Evolutionary conservation across 2,113 vertebrate genomes (phyloP).

Genomic region (Lophius piscatorius): DNA sequence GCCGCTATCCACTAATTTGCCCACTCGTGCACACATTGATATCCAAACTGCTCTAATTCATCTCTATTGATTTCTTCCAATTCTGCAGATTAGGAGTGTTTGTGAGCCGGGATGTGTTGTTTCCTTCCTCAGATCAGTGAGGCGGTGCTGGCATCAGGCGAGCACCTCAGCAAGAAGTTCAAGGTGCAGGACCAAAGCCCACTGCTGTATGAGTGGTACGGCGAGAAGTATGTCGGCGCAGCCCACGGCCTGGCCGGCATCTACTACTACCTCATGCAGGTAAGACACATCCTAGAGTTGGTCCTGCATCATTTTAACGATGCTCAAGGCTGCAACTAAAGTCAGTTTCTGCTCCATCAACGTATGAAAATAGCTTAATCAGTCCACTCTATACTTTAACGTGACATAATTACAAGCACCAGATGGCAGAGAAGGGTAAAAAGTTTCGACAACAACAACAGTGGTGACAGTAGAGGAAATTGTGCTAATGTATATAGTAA

Average conservation of each 20-base stretch:
- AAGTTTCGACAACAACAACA: too few relatives aligned
- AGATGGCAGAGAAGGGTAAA: too few relatives aligned
- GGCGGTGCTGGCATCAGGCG: slow-evolving; percentile 87
- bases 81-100: slow-evolving; percentile 1
- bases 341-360: too few relatives aligned
- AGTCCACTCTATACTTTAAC: too few relatives aligned
- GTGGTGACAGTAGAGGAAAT: too few relatives aligned
- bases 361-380: too few relatives aligned
- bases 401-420: too few relatives aligned
- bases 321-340: too few relatives aligned
- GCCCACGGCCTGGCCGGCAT: slow-evolving; percentile 96
- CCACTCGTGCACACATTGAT: background rate
- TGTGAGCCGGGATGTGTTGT: slow-evolving; percentile 16
- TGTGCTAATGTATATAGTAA: too few relatives aligned
- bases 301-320: too few relatives aligned
- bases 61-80: slow-evolving; percentile 4
- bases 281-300: slow-evolving; percentile 35
- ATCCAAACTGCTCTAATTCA: background rate
- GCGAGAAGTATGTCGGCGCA: slow-evolving; percentile 93
- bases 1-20: background rate
- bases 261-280: slow-evolving; percentile 98
- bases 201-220: slow-evolving; percentile 96
- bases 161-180: slow-evolving; percentile 84
- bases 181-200: slow-evolving; percentile 86
- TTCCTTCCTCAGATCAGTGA: slow-evolving; percentile 83